Evolutionary conservation across 2,797 vertebrate genomes (phyloP).

Genomic region (Hylomyscus alleni): DNA sequence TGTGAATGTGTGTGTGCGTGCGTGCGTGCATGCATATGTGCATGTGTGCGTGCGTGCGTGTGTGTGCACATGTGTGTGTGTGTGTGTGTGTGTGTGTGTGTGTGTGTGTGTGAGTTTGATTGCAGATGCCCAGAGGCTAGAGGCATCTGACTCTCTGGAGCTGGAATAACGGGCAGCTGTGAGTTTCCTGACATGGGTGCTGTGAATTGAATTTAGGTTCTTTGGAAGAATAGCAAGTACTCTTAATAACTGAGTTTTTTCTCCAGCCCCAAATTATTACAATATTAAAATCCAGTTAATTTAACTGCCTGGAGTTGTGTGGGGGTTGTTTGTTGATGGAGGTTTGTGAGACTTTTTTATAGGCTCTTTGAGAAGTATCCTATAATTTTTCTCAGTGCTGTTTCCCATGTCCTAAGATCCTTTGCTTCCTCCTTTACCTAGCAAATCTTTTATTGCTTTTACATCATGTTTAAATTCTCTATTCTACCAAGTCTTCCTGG

Average conservation of each 20-base stretch:
- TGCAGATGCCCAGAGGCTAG: no score
- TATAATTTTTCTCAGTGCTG: constrained; percentile 40
- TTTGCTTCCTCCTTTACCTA: background rate
- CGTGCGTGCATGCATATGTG: no score
- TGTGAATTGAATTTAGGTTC: background rate
- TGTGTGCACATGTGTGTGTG: background rate
- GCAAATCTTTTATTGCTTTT: background rate
- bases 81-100: background rate
- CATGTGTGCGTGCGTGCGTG: background rate
- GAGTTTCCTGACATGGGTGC: background rate
- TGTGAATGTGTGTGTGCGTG: no score
- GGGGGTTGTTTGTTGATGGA: background rate
- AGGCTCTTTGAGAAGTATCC: background rate
- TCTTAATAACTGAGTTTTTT: background rate
- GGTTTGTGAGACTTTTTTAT: background rate
- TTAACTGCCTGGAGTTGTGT: background rate
- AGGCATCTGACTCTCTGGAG: background rate
- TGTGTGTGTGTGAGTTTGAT: background rate
- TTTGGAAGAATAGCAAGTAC: background rate
- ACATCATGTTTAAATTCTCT: background rate
- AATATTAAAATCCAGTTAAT: constrained; percentile 30
- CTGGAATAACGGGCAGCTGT: background rate
- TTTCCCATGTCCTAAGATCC: background rate
- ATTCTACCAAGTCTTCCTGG: constrained; percentile 6
- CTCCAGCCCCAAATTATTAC: background rate